Evolutionary conservation across 1,140 invertebrate genomes (phyloP).

Genomic region (Apis laboriosa): DNA sequence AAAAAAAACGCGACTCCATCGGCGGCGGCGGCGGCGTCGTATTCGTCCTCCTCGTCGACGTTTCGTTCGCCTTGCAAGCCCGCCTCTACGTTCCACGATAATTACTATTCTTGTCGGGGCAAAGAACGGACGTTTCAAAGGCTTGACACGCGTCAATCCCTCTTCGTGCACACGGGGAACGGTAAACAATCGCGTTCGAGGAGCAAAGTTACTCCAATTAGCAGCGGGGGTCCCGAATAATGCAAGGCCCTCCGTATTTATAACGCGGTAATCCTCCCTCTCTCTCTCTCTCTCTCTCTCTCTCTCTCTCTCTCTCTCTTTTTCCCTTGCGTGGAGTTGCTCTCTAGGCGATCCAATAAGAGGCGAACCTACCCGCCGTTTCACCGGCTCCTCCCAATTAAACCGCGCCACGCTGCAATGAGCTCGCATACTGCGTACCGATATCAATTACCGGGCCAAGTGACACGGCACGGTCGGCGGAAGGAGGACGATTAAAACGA

Average conservation of each 20-base stretch:
- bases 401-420: conserved; percentile 51
- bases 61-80: background rate
- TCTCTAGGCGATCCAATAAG: conserved; percentile 52
- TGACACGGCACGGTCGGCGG: conserved; percentile 45
- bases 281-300: background rate
- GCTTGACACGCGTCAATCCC: conserved; percentile 51
- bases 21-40: background rate
- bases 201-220: conserved; percentile 65
- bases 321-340: background rate
- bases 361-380: conserved; percentile 41
- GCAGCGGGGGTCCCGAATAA: conserved; percentile 57
- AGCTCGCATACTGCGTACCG: conserved; percentile 60
- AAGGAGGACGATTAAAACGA: conserved; percentile 45
- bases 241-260: conserved; percentile 57
- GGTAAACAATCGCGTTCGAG: conserved; percentile 64
- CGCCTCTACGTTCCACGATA: conserved; percentile 23
- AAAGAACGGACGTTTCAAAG: conserved; percentile 36
- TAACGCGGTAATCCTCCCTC: conserved; percentile 51
- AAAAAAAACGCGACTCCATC: conserved; percentile 28
- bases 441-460: conserved; percentile 64
- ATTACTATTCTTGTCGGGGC: conserved; percentile 32
- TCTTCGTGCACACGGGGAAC: conserved; percentile 7
- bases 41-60: background rate
- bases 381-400: conserved; percentile 58
- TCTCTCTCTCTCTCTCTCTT: background rate